phyloP scores from a whole-genome alignment of 2,888 invertebrate genomes.

The Pseudococcus viburni region DNA sequence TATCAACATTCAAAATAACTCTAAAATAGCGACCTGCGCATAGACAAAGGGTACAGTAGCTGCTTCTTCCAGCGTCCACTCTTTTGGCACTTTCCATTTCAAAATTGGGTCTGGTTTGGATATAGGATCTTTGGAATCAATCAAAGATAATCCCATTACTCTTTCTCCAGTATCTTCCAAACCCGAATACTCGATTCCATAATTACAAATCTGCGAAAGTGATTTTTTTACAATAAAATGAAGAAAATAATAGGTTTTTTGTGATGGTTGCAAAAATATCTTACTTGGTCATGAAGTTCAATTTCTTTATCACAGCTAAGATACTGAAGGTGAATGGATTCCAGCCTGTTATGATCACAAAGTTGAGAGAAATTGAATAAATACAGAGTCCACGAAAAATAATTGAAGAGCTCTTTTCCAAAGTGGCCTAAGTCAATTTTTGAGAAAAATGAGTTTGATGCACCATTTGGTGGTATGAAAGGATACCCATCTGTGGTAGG shows the following conservation, averaged over 20 bases:
- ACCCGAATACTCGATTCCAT: conserved; percentile 43
- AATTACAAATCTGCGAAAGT: neutral
- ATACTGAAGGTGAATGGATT: neutral
- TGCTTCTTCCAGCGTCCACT: conserved; percentile 58
- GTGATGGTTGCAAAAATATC: too few species aligned
- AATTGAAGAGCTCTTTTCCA: too few species aligned
- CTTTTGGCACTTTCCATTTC: conserved; percentile 49
- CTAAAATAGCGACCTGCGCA: neutral
- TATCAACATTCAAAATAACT: too few species aligned
- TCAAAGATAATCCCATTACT: conserved; percentile 52
- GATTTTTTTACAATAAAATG: neutral
- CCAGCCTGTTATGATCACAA: neutral
- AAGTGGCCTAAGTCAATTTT: too few species aligned
- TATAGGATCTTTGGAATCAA: neutral
- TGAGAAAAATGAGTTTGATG: too few species aligned
- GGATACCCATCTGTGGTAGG: too few species aligned
- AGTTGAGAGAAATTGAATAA: neutral
- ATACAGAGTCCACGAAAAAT: neutral
- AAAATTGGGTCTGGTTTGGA: conserved; percentile 39
- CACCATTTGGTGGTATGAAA: too few species aligned
- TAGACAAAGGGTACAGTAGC: conserved; percentile 50
- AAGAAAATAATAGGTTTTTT: too few species aligned
- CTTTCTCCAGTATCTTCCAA: neutral
- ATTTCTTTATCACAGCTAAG: neutral
- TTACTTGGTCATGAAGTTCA: neutral